These are phyloP conservation scores for Parazoanthus swiftii DNA, from an alignment of 92 coral and sea anemone genomes.

Conservation along the genomic window DNA sequence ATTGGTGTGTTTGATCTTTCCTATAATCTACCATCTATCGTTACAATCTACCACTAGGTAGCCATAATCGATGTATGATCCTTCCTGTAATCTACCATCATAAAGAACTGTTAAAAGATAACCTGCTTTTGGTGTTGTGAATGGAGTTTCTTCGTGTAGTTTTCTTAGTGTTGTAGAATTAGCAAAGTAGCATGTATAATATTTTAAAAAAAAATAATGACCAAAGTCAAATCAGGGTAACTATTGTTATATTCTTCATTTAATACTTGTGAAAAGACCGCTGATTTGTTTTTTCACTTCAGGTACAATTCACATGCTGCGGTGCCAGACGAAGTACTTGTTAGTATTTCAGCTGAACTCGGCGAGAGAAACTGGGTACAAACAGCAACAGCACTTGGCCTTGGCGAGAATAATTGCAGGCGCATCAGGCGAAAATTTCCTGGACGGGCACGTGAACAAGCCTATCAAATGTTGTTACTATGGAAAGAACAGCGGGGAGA, in stretches of 20 bases:
- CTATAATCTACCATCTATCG: too few species aligned
- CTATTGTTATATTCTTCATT: too few species aligned
- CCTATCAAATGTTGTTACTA: constrained; percentile 57
- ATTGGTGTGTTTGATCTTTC: too few species aligned
- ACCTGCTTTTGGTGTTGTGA: too few species aligned
- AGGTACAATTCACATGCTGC: constrained; percentile 27
- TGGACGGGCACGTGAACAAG: constrained; percentile 72
- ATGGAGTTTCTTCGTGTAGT: too few species aligned
- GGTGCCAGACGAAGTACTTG: constrained; percentile 58
- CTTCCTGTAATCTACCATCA: neutral
- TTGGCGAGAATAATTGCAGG: constrained; percentile 57
- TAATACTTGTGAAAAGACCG: neutral
- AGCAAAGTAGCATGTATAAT: too few species aligned
- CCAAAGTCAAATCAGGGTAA: too few species aligned
- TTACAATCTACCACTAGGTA: neutral
- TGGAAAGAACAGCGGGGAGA: constrained; percentile 58
- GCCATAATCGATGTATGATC: too few species aligned
- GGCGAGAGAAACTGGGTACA: constrained; percentile 79
- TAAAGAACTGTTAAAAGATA: neutral
- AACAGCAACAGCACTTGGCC: constrained; percentile 67
- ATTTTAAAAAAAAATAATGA: too few species aligned
- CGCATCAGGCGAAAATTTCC: constrained; percentile 57
- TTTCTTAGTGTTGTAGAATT: too few species aligned
- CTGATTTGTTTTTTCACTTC: neutral
- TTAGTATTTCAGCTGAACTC: constrained; percentile 55